Evolutionary conservation across 2,113 vertebrate species (phyloP).

Genomic region (Plectropomus leopardus): DNA sequence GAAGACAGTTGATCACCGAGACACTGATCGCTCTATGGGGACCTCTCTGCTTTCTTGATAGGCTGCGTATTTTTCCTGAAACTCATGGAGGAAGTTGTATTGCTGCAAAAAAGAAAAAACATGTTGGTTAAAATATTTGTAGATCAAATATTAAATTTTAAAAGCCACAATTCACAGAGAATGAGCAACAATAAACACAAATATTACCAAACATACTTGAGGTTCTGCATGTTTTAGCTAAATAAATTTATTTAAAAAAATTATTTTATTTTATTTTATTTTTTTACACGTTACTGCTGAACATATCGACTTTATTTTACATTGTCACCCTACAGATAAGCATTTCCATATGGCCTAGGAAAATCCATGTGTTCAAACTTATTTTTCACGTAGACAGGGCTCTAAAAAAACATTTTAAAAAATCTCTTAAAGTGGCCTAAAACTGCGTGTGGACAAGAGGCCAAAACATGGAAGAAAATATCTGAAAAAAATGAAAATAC

Average conservation of each 20-base stretch:
- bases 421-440: no score
- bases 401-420: no score
- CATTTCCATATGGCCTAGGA: no score
- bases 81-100: constrained; percentile 95
- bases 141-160: neutral
- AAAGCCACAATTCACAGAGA: neutral
- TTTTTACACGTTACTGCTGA: no score
- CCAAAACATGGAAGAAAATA: no score
- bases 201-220: neutral
- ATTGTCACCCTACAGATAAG: neutral
- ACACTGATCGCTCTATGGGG: constrained; percentile 83
- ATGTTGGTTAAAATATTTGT: neutral
- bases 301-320: neutral
- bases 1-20: constrained; percentile 79
- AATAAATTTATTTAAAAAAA: neutral
- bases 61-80: constrained; percentile 85
- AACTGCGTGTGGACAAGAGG: no score
- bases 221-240: neutral
- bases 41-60: constrained; percentile 82
- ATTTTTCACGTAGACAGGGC: no score
- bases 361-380: no score
- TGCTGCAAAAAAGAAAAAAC: constrained; percentile 79
- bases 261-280: no score
- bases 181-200: neutral
- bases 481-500: no score